Base-by-base conservation (phyloP, 2,113 vertebrate species). In the Diglossa brunneiventris region DNA sequence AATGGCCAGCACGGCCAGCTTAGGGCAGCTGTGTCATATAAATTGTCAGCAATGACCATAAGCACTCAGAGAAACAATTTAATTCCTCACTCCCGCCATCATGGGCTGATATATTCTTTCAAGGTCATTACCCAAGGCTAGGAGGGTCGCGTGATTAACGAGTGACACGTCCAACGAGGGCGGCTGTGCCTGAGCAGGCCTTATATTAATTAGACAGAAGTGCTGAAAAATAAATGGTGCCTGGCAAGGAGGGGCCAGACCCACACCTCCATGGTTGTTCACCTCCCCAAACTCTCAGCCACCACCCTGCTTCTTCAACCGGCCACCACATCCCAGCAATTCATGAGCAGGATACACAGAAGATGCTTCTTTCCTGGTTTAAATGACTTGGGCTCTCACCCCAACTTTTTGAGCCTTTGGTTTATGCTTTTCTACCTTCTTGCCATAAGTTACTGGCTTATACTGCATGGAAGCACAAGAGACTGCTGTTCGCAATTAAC, bases 31-130 rank as follows among this genome's bases (percentile, higher is more conserved):
- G 98, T 98, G 98, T 97, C 97, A 98, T 99, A 99, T 99, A 99
- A 99, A 99, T 99, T 98, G 98, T 98, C 98, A 98, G 98, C 98
- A 98, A 99, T 99, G 99, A 99, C 99, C 98, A 98, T 99, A 98
- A 99, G 98, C 98, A 99, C 99, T 99, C 99, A 98, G 98, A 99
- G 99, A 99, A 99, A 99, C 99, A 99, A 99, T 99, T 99, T 99
- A 99, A 99, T 99, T 99, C 99, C 98, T 98, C 98, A 98, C 99
- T 99, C 99, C 98, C 98, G 98, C 99, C 98, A 99, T 99, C 99
- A 98, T 98, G 98, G 99, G 98, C 99, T 99, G 99, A 99, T 99
- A 99, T 99, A 99, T 98, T 99, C 99, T 99, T 99, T 99, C 99
- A 99, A 99, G 99, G 99, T 99, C 99, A 99, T 99, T 99, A 99